A percentile compares a stretch with the other conserved stretches of the same genome.
Conservation (phyloP, 2,888 invertebrate species). For the Apamea anceps region DNA sequence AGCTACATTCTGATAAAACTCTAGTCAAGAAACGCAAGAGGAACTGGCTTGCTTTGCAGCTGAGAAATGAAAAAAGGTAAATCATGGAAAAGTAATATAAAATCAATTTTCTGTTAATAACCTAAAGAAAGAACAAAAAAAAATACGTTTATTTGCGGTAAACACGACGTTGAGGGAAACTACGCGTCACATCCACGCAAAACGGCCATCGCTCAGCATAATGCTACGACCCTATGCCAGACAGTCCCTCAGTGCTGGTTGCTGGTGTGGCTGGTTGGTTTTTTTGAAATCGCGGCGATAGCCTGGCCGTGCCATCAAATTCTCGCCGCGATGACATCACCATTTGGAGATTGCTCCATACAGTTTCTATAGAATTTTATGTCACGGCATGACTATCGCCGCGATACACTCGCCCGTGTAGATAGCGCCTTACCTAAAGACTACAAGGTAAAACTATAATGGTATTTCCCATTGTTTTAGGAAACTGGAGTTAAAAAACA, state of each 20-base stretch:
- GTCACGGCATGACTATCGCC: not conserved
- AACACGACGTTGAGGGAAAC: not conserved
- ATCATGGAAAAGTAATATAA: not conserved
- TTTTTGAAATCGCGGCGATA: not conserved
- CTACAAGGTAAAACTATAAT: not conserved
- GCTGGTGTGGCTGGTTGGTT: not conserved
- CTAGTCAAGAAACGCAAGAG: slow-evolving; percentile 94
- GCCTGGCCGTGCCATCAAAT: not conserved
- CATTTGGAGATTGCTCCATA: not conserved
- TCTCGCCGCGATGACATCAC: not conserved
- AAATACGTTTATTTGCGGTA: not conserved
- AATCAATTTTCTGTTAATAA: not conserved
- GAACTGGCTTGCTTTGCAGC: slow-evolving; percentile 96
- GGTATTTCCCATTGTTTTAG: slow-evolving; percentile 67
- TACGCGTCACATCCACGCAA: not conserved
- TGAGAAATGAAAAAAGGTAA: slow-evolving; percentile 93
- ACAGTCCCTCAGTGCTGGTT: not conserved
- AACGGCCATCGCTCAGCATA: not conserved
- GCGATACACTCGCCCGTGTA: not conserved
- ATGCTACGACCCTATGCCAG: not conserved
- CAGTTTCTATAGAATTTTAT: not conserved
- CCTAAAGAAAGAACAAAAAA: not conserved
- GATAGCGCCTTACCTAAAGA: not conserved
- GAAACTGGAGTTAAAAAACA: slow-evolving; percentile 91
- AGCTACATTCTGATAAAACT: slow-evolving; percentile 97